Evolutionary conservation across 35 echinoderm and acorn worm genomes (phyloP).

Genomic region (Ophioderma brevispina): DNA sequence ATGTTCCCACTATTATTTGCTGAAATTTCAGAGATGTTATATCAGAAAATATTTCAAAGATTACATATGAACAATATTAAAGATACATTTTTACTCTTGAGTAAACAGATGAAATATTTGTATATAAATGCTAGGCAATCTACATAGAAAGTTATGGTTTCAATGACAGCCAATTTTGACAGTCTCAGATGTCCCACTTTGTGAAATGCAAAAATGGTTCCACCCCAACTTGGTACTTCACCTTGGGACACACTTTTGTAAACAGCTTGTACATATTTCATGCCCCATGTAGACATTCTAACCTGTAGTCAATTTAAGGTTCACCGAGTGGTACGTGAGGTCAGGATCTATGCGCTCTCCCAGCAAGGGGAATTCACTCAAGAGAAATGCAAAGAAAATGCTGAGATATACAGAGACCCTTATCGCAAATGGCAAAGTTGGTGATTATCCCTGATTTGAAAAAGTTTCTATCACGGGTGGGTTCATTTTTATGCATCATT

Average conservation of each 20-base stretch:
- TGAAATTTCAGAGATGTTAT: too few species aligned
- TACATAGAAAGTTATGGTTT: too few species aligned
- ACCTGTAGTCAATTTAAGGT: slow-evolving; percentile 34
- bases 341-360: not conserved
- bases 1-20: too few species aligned
- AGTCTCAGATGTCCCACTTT: not conserved
- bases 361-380: slow-evolving; percentile 2
- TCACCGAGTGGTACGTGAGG: slow-evolving; percentile 7
- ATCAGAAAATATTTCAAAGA: too few species aligned
- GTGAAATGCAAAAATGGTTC: not conserved
- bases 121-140: too few species aligned
- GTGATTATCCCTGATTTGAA: slow-evolving; percentile 6
- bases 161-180: not conserved
- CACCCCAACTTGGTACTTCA: not conserved
- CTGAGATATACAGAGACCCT: not conserved
- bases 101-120: too few species aligned
- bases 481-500: too few species aligned
- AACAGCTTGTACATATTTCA: slow-evolving; percentile 18
- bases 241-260: slow-evolving; percentile 13
- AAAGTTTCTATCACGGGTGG: too few species aligned
- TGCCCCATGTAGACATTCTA: slow-evolving; percentile 25
- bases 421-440: not conserved
- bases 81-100: too few species aligned
- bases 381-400: not conserved
- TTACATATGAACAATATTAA: too few species aligned